A percentile compares a stretch with the other conserved stretches of the same genome.
Conservation (phyloP, 1,140 invertebrate genomes). For the Magallana gigas region DNA sequence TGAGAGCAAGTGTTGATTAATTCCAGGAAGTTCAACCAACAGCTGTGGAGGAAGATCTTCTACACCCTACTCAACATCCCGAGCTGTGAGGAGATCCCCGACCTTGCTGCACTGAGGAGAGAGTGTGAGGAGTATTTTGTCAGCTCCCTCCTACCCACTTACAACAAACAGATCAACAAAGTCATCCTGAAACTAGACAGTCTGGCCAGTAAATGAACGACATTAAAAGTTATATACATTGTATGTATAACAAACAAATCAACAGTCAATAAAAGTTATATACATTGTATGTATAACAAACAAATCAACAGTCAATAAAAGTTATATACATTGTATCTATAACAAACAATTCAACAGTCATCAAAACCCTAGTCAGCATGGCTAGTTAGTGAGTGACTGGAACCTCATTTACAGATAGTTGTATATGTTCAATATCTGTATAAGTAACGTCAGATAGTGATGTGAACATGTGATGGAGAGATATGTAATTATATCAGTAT, state of each 20-base stretch:
- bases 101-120: conserved; percentile 64
- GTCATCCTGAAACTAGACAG: background rate
- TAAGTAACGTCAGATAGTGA: too few species aligned
- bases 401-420: too few species aligned
- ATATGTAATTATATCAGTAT: too few species aligned
- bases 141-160: background rate
- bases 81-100: conserved; percentile 72
- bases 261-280: background rate
- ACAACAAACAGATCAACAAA: conserved; percentile 29
- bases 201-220: background rate
- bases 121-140: conserved; percentile 73
- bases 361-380: too few species aligned
- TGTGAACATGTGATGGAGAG: too few species aligned
- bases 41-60: conserved; percentile 75
- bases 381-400: too few species aligned
- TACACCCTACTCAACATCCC: conserved; percentile 73
- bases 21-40: conserved; percentile 16
- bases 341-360: conserved; percentile 11
- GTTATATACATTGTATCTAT: background rate
- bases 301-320: background rate
- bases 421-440: too few species aligned
- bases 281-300: background rate
- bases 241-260: background rate
- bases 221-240: background rate
- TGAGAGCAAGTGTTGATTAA: background rate